A percentile compares a stretch with the other conserved stretches of the same genome.
Evolutionary conservation across 1,140 invertebrate genomes (phyloP).

Genomic region (Aphaenogaster rudis): DNA sequence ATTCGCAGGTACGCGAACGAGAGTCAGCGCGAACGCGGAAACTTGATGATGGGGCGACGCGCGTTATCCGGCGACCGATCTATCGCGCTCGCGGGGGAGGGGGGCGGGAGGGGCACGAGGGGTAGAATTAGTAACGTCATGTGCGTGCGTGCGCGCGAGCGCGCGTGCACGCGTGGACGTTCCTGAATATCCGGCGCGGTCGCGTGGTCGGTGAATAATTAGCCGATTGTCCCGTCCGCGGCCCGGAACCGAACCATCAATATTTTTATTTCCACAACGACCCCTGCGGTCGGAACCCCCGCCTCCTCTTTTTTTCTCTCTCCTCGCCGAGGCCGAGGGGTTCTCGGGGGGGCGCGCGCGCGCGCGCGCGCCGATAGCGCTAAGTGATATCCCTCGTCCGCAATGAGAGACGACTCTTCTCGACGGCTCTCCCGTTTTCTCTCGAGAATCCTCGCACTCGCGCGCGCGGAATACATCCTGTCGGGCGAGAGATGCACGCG

Average conservation of each 20-base stretch:
- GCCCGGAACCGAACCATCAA: conserved; percentile 82
- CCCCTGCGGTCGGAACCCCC: conserved; percentile 70
- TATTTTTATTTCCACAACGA: conserved; percentile 80
- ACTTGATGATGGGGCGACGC: conserved; percentile 18
- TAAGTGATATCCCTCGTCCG: conserved; percentile 77
- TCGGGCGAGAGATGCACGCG: conserved; percentile 63
- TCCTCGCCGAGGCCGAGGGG: conserved; percentile 65
- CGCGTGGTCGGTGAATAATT: conserved; percentile 82
- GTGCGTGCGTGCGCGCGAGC: background rate
- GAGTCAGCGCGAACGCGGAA: conserved; percentile 29
- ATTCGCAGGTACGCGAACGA: background rate
- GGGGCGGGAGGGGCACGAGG: background rate
- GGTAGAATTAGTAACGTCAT: conserved; percentile 35
- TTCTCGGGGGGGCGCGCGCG: conserved; percentile 49
- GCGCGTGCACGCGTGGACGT: conserved; percentile 40
- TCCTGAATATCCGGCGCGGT: conserved; percentile 70
- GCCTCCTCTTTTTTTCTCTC: conserved; percentile 22
- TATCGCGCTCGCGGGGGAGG: background rate
- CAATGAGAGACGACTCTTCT: conserved; percentile 56
- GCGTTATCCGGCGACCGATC: conserved; percentile 35
- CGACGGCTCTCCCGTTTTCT: conserved; percentile 51
- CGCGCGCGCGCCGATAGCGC: conserved; percentile 61
- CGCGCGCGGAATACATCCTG: conserved; percentile 68
- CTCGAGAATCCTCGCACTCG: conserved; percentile 56
- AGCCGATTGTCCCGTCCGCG: conserved; percentile 81